Conservation (phyloP, 2,888 invertebrate species). For the Unio delphinus region DNA sequence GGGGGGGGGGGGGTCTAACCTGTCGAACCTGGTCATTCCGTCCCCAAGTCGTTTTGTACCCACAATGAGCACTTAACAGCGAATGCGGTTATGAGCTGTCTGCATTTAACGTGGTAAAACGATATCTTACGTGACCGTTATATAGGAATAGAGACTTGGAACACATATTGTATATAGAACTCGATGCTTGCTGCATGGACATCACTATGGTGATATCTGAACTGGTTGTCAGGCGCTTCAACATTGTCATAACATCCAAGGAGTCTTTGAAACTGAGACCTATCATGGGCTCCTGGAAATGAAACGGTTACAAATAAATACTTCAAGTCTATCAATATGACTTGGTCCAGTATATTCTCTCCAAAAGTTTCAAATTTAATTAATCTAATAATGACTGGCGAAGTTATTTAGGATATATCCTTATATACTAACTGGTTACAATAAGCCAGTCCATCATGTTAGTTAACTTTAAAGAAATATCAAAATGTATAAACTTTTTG, state of each 20-base stretch:
- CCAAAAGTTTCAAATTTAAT: no score
- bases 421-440: background rate
- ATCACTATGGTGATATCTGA: slow-evolving; percentile 19
- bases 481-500: no score
- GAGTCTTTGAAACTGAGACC: slow-evolving; percentile 23
- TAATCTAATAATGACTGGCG: no score
- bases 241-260: slow-evolving; percentile 14
- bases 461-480: no score
- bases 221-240: slow-evolving; percentile 17
- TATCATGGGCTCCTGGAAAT: slow-evolving; percentile 25
- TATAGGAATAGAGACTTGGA: slow-evolving; percentile 23
- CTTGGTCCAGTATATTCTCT: no score
- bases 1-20: no score
- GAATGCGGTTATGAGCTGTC: background rate
- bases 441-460: no score
- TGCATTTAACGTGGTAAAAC: background rate
- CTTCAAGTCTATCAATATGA: background rate
- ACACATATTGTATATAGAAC: slow-evolving; percentile 22
- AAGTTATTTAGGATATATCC: background rate
- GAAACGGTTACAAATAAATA: background rate
- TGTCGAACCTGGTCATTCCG: no score
- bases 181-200: slow-evolving; percentile 14
- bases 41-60: no score
- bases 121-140: slow-evolving; percentile 23
- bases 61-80: no score